Percentiles rank a stretch among this genome's conserved stretches.
Conservation (phyloP, 2,113 vertebrate species). For the Marcusenius ussheri region DNA sequence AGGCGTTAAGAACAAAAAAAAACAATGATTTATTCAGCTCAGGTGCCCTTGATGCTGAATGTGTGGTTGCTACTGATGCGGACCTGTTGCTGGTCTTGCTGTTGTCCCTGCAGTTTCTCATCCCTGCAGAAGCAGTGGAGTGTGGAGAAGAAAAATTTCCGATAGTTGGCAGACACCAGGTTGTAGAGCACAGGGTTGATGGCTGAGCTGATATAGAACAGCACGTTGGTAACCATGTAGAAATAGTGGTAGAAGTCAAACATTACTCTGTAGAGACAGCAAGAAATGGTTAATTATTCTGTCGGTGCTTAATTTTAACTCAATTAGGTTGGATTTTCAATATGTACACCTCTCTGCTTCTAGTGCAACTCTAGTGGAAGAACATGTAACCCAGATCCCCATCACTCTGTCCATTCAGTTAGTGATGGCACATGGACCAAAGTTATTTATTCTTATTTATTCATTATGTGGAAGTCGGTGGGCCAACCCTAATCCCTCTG, state of each 20-base stretch:
- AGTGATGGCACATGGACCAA: not conserved
- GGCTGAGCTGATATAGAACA: conserved; percentile 90
- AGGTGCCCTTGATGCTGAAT: not conserved
- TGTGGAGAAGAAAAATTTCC: conserved; percentile 82
- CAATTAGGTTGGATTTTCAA: not conserved
- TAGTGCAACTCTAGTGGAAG: not conserved
- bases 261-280: conserved; percentile 54
- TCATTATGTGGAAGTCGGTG: not conserved
- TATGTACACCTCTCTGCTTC: not conserved
- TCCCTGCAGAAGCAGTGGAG: conserved; percentile 67
- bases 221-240: conserved; percentile 93
- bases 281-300: not conserved
- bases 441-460: not conserved
- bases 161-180: conserved; percentile 87
- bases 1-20: not conserved
- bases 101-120: not conserved
- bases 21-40: not conserved
- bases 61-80: conserved; percentile 91
- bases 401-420: not conserved
- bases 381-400: not conserved
- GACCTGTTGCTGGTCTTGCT: conserved; percentile 19
- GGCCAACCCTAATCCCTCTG: not conserved
- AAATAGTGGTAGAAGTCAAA: conserved; percentile 97
- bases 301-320: not conserved
- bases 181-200: conserved; percentile 95